phyloP scores from a whole-genome alignment of 2,888 invertebrate species.

The Formica aserva region DNA sequence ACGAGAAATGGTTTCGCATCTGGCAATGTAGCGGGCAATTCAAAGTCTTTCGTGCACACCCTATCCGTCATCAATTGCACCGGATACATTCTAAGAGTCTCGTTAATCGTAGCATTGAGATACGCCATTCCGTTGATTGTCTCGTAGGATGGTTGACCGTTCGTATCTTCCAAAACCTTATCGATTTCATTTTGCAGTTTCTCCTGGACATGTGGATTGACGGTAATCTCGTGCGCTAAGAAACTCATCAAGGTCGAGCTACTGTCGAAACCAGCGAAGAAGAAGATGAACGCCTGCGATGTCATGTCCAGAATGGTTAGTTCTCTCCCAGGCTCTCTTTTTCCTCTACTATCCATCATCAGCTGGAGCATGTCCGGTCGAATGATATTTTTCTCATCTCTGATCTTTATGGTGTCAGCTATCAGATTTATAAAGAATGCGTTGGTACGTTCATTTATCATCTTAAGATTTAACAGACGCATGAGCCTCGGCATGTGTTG shows the following conservation, averaged over 20 bases:
- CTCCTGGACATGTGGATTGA: constrained; percentile 85
- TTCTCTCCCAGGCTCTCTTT: constrained; percentile 48
- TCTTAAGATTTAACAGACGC: constrained; percentile 60
- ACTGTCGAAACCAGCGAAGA: constrained; percentile 80
- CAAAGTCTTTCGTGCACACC: constrained; percentile 77
- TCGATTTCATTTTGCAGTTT: constrained; percentile 84
- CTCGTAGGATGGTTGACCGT: constrained; percentile 84
- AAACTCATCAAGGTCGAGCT: constrained; percentile 75
- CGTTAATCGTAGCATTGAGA: constrained; percentile 86
- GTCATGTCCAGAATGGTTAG: constrained; percentile 83
- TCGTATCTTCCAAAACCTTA: constrained; percentile 55
- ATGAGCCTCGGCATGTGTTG: constrained; percentile 58
- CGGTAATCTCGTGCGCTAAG: constrained; percentile 73
- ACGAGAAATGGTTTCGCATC: constrained; percentile 76
- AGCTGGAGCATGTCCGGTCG: constrained; percentile 88
- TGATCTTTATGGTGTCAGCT: constrained; percentile 63
- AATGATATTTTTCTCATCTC: constrained; percentile 73
- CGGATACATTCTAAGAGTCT: constrained; percentile 78
- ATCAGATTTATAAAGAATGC: constrained; percentile 72
- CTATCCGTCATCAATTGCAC: constrained; percentile 76
- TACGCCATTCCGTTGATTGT: constrained; percentile 86
- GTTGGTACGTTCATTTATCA: constrained; percentile 46
- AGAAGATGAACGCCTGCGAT: constrained; percentile 85
- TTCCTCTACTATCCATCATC: constrained; percentile 85
- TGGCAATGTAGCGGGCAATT: constrained; percentile 77